A percentile compares a stretch with the other conserved stretches of the same genome.
phyloP scores from a whole-genome alignment of 53 echinoderm and acorn worm species.

The Paracentrotus lividus region DNA sequence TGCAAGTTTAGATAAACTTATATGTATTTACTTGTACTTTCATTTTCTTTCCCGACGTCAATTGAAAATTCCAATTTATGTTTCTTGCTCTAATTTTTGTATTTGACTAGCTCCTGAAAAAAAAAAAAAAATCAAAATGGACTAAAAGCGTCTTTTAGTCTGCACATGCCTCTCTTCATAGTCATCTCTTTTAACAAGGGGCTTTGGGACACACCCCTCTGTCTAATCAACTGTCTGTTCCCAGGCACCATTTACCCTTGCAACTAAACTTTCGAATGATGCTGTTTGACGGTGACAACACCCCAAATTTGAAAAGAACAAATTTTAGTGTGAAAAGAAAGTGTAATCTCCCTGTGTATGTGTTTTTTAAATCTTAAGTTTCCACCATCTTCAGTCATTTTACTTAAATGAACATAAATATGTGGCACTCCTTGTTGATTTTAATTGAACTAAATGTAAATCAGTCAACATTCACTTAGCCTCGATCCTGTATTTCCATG shows the following conservation, averaged over 20 bases:
- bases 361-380: not conserved
- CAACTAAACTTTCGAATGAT: not conserved
- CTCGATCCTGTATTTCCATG: not conserved
- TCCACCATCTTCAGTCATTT: not conserved
- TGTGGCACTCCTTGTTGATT: not conserved
- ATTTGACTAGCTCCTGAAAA: not conserved
- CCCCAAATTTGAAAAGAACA: not conserved
- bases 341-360: not conserved
- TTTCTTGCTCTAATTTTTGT: not conserved
- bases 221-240: constrained; percentile 18
- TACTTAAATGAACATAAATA: not conserved
- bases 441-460: not conserved
- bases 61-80: not conserved
- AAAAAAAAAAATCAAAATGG: not conserved
- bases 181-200: constrained; percentile 39
- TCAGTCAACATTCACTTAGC: not conserved
- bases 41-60: not conserved
- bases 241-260: not conserved
- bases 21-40: not conserved
- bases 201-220: constrained; percentile 22
- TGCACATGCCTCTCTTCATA: not conserved
- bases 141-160: not conserved
- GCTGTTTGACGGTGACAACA: not conserved
- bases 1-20: not conserved
- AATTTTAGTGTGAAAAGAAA: not conserved